Base-by-base conservation (phyloP, 2,888 invertebrate genomes). In the Lathronympha strigana region DNA sequence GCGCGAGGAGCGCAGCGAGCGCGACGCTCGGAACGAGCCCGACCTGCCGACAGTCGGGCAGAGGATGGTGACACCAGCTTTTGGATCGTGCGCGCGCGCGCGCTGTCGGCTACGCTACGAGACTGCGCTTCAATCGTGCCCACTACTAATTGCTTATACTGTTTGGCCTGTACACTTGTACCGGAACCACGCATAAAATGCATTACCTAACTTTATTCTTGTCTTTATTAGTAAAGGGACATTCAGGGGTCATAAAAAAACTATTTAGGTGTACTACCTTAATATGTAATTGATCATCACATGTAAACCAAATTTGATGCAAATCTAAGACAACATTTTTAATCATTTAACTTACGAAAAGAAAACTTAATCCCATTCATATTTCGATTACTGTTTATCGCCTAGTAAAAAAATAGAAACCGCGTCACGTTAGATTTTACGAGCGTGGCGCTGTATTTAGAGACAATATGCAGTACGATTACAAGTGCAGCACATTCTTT, bases 21-120 rank as follows among this genome's bases (percentile, higher is more conserved):
- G 94, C 90, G 94, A 93, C 92, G 97, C 96, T 93, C 97, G 96
- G 95, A 97, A 97, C 93, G 97, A 97, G 93, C 97, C 97, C 94
- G 97, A 97, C 97, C 97, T 97, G 95, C 93, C 76, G 94, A 91
- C 89, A 89, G 80, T 86, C 90, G 90, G 92, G 85, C 88, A 88
- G 91, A 92, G 91, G 91, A 91, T 90, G 91, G 90, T 88, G 85
- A 87, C 83, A 80, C 83, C 82, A 83, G 84, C 86, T 86, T 84
- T 83, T 83, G 86, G 84, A 83, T 82, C 72, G 28, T 43, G 40
- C 76, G 72, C 75, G 72, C 71, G 72, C 71, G 50, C 28, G 36
- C 36, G 53, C 51, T 70, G 68, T 67, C 62, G 68, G 68, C 53
- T 49, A 58, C 54, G 60, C 25, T 66, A 54, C 40, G 47, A 53